These are phyloP conservation scores for Apamea anceps DNA, from an alignment of 2,888 invertebrate species.

Conservation along the genomic window DNA sequence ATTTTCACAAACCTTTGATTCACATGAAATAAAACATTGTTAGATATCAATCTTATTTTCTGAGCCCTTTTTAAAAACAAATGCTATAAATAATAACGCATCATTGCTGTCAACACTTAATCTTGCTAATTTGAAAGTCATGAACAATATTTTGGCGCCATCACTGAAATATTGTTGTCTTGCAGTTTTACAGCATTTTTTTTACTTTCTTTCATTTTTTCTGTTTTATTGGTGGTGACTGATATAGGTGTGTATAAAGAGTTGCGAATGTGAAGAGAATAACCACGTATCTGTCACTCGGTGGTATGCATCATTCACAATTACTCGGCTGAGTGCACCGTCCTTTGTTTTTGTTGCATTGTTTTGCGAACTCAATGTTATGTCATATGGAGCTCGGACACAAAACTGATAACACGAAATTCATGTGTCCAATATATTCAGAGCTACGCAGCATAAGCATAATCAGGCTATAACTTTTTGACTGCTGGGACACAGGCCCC, in stretches of 20 bases:
- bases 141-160: slow-evolving; percentile 62
- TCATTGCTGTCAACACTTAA: slow-evolving; percentile 47
- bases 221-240: slow-evolving; percentile 32
- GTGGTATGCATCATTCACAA: slow-evolving; percentile 21
- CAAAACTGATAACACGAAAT: background rate
- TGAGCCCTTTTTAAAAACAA: slow-evolving; percentile 8
- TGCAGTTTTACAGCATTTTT: slow-evolving; percentile 34
- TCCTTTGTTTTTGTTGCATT: slow-evolving; percentile 21
- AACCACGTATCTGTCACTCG: background rate
- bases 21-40: slow-evolving; percentile 32
- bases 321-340: background rate
- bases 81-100: slow-evolving; percentile 32
- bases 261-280: slow-evolving; percentile 7
- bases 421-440: background rate
- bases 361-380: background rate
- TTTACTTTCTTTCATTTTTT: slow-evolving; percentile 30
- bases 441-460: background rate
- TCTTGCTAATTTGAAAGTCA: slow-evolving; percentile 52
- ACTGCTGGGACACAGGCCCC: background rate
- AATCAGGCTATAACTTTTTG: background rate
- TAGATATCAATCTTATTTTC: slow-evolving; percentile 30
- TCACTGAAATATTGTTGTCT: slow-evolving; percentile 37
- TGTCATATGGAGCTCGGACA: background rate
- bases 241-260: slow-evolving; percentile 1
- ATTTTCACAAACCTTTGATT: slow-evolving; percentile 33